phyloP scores from a whole-genome alignment of 2,113 vertebrate species.

The Stegostoma tigrinum region DNA sequence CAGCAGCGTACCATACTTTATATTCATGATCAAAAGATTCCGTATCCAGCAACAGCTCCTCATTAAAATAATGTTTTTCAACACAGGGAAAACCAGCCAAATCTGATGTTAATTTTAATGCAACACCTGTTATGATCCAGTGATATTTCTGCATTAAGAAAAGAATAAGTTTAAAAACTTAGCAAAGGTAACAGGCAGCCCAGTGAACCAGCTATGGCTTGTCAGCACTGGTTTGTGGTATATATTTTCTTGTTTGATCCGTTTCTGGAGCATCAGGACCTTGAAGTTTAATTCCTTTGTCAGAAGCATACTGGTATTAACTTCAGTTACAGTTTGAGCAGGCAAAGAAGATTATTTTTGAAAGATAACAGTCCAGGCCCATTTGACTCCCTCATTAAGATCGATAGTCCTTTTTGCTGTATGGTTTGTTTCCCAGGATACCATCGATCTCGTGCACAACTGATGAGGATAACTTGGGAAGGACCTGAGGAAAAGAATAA shows the following conservation, averaged over 20 bases:
- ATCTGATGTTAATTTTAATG: not conserved
- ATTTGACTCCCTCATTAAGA: constrained; percentile 62
- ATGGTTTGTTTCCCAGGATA: constrained; percentile 98
- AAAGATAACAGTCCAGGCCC: constrained; percentile 41
- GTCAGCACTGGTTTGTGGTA: constrained; percentile 19
- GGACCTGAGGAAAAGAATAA: constrained; percentile 67
- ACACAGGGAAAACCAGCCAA: constrained; percentile 15
- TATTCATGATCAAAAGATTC: constrained; percentile 1
- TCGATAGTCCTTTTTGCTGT: constrained; percentile 99
- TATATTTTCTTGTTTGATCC: constrained; percentile 41
- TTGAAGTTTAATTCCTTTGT: constrained; percentile 43
- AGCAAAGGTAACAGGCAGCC: constrained; percentile 35
- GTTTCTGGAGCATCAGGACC: constrained; percentile 41
- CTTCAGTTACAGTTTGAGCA: constrained; percentile 82
- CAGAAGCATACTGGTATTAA: constrained; percentile 57
- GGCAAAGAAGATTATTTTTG: constrained; percentile 52
- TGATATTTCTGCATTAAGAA: constrained; percentile 4
- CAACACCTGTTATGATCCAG: not conserved
- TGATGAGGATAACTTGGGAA: constrained; percentile 94
- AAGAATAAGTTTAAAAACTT: not conserved
- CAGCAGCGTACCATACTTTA: not conserved
- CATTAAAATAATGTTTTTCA: constrained; percentile 27
- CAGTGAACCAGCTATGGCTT: constrained; percentile 11
- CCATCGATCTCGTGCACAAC: constrained; percentile 94
- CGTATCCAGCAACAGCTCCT: constrained; percentile 16